Percentiles rank a stretch among this genome's conserved stretches.
phyloP scores from a whole-genome alignment of 2,888 invertebrate species.

The Clunio marinus region DNA sequence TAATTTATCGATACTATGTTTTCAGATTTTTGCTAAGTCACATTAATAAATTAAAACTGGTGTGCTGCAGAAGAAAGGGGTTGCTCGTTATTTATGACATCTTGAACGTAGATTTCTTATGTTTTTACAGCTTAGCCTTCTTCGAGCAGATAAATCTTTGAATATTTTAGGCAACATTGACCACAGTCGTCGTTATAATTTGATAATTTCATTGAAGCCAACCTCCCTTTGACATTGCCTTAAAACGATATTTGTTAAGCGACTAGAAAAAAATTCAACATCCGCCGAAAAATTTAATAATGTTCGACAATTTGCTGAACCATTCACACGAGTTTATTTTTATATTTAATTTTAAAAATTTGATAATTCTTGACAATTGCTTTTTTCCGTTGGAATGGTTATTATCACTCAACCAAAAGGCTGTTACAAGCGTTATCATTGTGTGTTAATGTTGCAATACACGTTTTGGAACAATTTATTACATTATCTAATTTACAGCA shows the following conservation, averaged over 20 bases:
- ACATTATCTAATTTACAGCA: too few relatives aligned
- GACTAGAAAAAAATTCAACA: background rate
- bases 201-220: too few relatives aligned
- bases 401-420: too few relatives aligned
- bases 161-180: conserved; percentile 20
- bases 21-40: background rate
- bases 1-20: background rate
- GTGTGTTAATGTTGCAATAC: too few relatives aligned
- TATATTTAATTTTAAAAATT: too few relatives aligned
- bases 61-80: conserved; percentile 16
- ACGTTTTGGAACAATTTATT: too few relatives aligned
- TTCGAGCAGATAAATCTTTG: background rate
- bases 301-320: background rate
- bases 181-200: background rate
- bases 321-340: background rate
- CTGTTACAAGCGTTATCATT: too few relatives aligned
- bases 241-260: background rate
- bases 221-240: too few relatives aligned
- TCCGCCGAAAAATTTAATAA: conserved; percentile 5
- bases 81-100: conserved; percentile 16
- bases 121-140: background rate
- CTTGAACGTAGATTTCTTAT: background rate
- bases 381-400: too few relatives aligned
- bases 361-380: background rate
- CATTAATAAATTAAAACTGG: conserved; percentile 32